Base-by-base conservation (phyloP, 30 jellyfish, hydroid and myxozoan genomes). In the Pelagia noctiluca region DNA sequence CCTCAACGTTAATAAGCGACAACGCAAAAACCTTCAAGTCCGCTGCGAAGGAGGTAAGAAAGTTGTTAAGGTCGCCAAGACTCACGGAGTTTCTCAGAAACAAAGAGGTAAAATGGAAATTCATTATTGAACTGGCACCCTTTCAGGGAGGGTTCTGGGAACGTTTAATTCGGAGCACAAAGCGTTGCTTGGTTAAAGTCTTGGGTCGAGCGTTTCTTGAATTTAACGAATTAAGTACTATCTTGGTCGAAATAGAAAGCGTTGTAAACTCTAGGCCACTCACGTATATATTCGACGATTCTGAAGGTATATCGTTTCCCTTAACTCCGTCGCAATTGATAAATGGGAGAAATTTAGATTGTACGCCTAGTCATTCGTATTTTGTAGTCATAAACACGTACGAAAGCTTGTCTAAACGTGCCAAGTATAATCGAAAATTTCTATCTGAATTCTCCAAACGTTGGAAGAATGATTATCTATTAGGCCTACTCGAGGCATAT, bases 81-180 rank as follows among this genome's bases (percentile, higher is more conserved):
- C 10, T 66, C 10, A 66, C 10, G 8, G 63, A 31, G 22, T 31
- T 12, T 31, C 22, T 66, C 29, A 22, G 63, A 65, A 31, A 25
- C 8, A 25, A 66, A 66, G 79, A 31, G 26, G 79, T 66, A 3
- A 66, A 66, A 31, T 66, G 84, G 88, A 52, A 34, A 52, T 50
- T 77, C 33, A 77, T 77, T 32, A 13, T 32, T 12, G 88, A 77
- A 49, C 82, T 53, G 2, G 65, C 88, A n/a, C 88, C 84, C 24
- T 77, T 32, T 32, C 68, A 34, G 28, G 88, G 88, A n/a, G 88
- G 88, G 4, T n/a, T 77, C 35, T 52, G 88, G 88, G 88, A 77
- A 30, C 25, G 88, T 16, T 11, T 77, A 21, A 47, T 77, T 30
- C 61, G 65, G 23, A 53, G 65, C 23, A 74, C 86, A 1, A 74